Evolutionary conservation across 2,888 invertebrate species (phyloP).

Genomic region (Lobophora halterata): DNA sequence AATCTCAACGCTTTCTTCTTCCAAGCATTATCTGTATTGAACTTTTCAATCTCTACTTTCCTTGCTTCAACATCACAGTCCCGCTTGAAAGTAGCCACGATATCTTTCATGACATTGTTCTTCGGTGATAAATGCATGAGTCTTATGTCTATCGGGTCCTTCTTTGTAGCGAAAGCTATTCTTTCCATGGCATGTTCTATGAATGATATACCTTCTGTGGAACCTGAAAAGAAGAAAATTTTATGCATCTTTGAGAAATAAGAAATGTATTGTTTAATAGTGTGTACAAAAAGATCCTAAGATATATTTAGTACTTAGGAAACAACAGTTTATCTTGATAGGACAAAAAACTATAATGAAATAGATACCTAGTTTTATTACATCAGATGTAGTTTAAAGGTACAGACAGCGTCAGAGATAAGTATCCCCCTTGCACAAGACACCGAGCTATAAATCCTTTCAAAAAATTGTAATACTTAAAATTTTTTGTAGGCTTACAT

Average conservation of each 20-base stretch:
- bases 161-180: slow-evolving; percentile 76
- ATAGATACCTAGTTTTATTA: no score
- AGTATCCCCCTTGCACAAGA: no score
- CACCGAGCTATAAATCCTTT: no score
- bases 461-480: no score
- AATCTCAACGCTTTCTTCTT: slow-evolving; percentile 84
- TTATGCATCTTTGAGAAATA: not conserved
- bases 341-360: no score
- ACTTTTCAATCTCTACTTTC: slow-evolving; percentile 70
- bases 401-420: no score
- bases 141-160: slow-evolving; percentile 82
- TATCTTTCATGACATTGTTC: slow-evolving; percentile 56
- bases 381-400: no score
- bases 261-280: no score
- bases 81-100: slow-evolving; percentile 80
- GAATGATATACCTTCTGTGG: slow-evolving; percentile 80
- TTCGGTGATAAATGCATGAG: slow-evolving; percentile 69
- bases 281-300: no score
- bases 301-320: no score
- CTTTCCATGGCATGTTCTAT: slow-evolving; percentile 85
- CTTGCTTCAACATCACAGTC: slow-evolving; percentile 80
- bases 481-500: no score
- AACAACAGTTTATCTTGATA: no score
- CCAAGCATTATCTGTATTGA: slow-evolving; percentile 86
- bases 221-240: slow-evolving; percentile 45